Percentiles rank a stretch among this genome's conserved stretches.
Conservation (phyloP, 1,140 invertebrate species). For the Saccostrea cuccullata region DNA sequence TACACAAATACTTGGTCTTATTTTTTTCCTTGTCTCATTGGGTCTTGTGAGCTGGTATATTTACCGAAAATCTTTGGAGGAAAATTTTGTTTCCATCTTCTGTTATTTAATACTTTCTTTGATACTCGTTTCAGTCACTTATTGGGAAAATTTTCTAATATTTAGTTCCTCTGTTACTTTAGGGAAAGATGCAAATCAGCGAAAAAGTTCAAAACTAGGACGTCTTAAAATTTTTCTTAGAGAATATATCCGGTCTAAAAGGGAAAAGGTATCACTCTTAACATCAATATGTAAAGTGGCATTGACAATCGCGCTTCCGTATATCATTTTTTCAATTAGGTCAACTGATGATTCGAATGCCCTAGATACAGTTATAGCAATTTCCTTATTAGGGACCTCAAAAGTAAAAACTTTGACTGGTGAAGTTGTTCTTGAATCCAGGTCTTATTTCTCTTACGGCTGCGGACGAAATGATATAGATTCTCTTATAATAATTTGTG, state of each 20-base stretch:
- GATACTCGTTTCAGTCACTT: neutral
- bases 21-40: too few relatives aligned
- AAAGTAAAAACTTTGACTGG: constrained; percentile 13
- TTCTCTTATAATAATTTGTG: neutral
- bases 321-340: neutral
- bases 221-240: neutral
- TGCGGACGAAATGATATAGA: neutral
- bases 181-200: neutral
- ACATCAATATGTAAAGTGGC: neutral
- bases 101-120: neutral
- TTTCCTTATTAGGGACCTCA: neutral
- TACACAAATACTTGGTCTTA: too few relatives aligned
- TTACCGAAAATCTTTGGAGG: neutral
- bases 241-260: neutral
- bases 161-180: neutral
- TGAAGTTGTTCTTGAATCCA: neutral
- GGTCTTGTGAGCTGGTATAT: neutral
- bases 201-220: neutral
- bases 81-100: neutral
- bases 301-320: neutral
- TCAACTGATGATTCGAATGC: neutral
- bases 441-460: neutral
- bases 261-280: neutral
- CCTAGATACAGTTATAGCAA: neutral
- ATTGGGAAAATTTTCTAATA: neutral